phyloP scores from a whole-genome alignment of 2,797 vertebrate species.

The Triplophysa bombifrons region DNA sequence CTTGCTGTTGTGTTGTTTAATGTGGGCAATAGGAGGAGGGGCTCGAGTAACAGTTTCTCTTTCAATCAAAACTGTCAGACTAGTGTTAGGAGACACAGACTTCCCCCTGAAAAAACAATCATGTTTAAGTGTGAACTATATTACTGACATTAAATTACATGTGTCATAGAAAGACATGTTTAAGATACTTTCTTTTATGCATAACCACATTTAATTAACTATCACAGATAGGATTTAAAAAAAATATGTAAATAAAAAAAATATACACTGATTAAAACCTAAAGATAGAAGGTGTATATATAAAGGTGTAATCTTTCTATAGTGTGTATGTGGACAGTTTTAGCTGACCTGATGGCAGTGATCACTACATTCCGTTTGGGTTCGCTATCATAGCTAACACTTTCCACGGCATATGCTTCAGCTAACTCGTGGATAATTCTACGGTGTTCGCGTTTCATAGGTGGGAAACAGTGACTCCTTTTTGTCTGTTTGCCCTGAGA shows the following conservation, averaged over 20 bases:
- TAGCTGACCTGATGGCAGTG: constrained; percentile 84
- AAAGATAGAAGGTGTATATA: no score
- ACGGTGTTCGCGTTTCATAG: constrained; percentile 96
- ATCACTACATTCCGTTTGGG: constrained; percentile 95
- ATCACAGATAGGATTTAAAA: not conserved
- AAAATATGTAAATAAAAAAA: no score
- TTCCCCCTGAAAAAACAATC: constrained; percentile 80
- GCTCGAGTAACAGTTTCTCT: constrained; percentile 83
- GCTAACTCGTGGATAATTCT: constrained; percentile 94
- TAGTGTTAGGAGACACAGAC: constrained; percentile 83
- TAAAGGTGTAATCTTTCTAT: no score
- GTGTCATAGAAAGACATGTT: not conserved
- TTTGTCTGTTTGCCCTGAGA: constrained; percentile 88
- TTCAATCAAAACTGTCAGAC: constrained; percentile 86
- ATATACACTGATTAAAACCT: no score
- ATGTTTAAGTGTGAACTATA: not conserved
- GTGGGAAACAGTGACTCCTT: constrained; percentile 91
- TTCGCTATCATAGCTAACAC: constrained; percentile 96
- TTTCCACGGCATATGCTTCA: constrained; percentile 91
- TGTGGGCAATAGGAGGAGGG: constrained; percentile 90
- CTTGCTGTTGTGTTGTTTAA: constrained; percentile 90
- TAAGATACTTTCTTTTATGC: not conserved
- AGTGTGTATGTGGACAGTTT: not conserved
- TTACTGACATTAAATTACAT: not conserved
- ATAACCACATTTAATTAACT: not conserved